Percentiles rank a stretch among this genome's conserved stretches.
Evolutionary conservation across 2,797 vertebrate genomes (phyloP).

Genomic region (Gephyroberyx darwinii): DNA sequence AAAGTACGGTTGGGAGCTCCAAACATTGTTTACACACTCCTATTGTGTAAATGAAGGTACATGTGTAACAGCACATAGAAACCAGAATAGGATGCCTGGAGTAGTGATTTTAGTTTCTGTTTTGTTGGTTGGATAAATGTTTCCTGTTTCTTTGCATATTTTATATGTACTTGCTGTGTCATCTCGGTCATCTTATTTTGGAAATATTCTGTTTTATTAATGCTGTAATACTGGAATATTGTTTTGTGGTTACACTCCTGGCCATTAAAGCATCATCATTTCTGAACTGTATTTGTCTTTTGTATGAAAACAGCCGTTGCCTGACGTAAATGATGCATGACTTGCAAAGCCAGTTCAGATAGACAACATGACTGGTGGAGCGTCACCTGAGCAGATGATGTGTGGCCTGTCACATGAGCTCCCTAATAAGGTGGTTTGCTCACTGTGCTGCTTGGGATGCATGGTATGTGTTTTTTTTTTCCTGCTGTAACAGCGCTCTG

Average conservation of each 20-base stretch:
- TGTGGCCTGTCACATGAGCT: no score
- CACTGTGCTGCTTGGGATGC: no score
- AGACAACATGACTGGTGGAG: no score
- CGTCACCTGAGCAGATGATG: no score
- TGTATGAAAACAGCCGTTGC: neutral
- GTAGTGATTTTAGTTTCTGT: conserved; percentile 34
- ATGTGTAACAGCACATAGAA: conserved; percentile 28
- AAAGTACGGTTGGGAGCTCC: conserved; percentile 46
- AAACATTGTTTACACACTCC: conserved; percentile 40
- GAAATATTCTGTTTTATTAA: conserved; percentile 34
- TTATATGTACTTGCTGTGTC: conserved; percentile 50
- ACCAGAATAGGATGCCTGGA: conserved; percentile 1
- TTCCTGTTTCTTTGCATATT: conserved; percentile 52
- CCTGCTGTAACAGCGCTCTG: no score
- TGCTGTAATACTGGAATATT: conserved; percentile 40
- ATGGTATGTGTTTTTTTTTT: no score
- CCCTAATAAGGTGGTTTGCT: no score
- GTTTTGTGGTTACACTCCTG: conserved; percentile 55
- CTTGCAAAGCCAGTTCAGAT: conserved; percentile 18
- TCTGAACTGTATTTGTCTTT: conserved; percentile 32
- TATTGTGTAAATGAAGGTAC: conserved; percentile 48
- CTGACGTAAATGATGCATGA: neutral
- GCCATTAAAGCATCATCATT: conserved; percentile 64
- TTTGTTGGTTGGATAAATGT: conserved; percentile 37
- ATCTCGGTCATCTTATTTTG: conserved; percentile 43